Percentiles rank a stretch among this genome's conserved stretches.
Conservation (phyloP, 2,113 vertebrate genomes). For the Callithrix jacchus region DNA sequence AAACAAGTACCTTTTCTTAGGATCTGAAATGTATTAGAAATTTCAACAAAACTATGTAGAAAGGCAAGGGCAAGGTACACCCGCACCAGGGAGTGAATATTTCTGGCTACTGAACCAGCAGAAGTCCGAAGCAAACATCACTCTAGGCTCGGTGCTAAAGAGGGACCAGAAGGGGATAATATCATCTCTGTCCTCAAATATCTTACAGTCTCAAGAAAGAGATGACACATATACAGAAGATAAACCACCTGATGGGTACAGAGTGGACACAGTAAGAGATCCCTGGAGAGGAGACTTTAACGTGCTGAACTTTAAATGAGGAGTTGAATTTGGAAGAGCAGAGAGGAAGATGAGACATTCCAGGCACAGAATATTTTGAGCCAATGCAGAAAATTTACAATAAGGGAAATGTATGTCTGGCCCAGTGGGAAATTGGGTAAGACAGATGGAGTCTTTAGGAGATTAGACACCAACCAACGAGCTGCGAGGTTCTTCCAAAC, state of each 20-base stretch:
- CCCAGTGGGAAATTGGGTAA: background rate
- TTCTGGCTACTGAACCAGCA: background rate
- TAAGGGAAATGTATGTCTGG: background rate
- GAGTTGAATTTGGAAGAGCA: background rate
- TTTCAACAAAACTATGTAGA: constrained; percentile 41
- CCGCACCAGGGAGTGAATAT: background rate
- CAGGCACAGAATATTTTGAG: background rate
- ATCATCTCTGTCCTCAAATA: background rate
- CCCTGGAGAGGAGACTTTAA: background rate
- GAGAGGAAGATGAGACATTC: background rate
- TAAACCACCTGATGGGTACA: background rate
- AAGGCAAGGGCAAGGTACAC: constrained; percentile 6
- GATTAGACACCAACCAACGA: background rate
- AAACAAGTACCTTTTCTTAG: constrained; percentile 64
- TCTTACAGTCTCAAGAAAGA: background rate
- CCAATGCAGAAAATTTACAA: background rate
- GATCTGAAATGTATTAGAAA: constrained; percentile 58
- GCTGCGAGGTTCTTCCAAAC: background rate
- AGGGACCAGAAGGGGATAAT: background rate
- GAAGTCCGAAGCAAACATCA: background rate
- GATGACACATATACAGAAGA: background rate
- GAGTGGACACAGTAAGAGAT: background rate
- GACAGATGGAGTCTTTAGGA: background rate
- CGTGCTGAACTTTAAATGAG: background rate
- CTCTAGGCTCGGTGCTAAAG: background rate